Evolutionary conservation across 2,888 invertebrate species (phyloP), one percentile per base, ranked within the genome.

Genomic region (Microctonus brassicae): DNA sequence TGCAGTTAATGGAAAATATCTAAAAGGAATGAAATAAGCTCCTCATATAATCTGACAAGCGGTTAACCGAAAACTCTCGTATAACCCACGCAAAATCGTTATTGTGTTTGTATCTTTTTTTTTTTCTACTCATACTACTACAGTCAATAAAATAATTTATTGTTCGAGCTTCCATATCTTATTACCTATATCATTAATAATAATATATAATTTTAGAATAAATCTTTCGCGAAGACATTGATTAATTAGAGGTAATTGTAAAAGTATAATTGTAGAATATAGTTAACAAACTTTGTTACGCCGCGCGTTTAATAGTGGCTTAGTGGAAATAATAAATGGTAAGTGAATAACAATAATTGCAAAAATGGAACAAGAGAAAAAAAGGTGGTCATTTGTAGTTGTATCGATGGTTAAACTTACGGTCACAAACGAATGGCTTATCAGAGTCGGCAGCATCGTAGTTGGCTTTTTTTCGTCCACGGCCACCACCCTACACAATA

Each of bases 371-470:
- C 73, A 76, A 67, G 68, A 70, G 64, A 73, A 72, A 64, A 69
- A 66, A 66, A 70, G 73, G 70, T 84, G 80, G 82, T 87, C 84
- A 86, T 87, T 87, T 87, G 82, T 86, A 86, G 81, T 87, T 85
- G 82, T 86, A 86, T 86, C 86, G 86, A 79, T 87, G 86, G 80
- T 87, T 87, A 82, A 90, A 94, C 94, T 94, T 93, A 96, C 95
- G 93, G 92, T 95, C 96, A 90, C 96, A 96, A 86, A 94, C 93
- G 90, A 93, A 96, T 42, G 96, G 96, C 87, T 96, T 96, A 87
- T 96, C 96, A 61, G 93, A 91, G 87, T 96, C 96, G 58, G 92
- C 92, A 33, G 91, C 91, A 85, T 92, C 92, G 86, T 92, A 92
- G 70, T 88, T 88, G 70, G 88, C 87, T 82, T 90, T 90, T 81